Conservation (phyloP, 1,140 invertebrate species). For the Diabrotica virgifera region DNA sequence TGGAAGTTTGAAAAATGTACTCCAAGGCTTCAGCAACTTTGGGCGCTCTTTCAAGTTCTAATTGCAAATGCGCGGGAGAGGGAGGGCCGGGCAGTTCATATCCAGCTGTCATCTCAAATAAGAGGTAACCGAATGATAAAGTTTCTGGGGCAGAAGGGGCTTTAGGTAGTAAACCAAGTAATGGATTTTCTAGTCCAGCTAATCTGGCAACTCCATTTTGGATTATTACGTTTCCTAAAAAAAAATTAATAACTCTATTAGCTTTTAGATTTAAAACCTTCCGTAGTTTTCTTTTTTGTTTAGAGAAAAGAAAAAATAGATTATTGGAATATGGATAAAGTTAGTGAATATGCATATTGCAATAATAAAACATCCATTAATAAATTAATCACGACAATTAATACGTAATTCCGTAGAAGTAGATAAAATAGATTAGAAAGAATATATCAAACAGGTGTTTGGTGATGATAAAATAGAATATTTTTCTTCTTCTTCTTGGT, state of each 20-base stretch:
- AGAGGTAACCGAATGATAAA: conserved; percentile 76
- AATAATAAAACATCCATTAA: no score
- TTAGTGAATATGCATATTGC: no score
- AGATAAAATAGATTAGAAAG: no score
- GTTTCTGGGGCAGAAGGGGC: conserved; percentile 61
- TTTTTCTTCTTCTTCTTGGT: no score
- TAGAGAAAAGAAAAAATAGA: no score
- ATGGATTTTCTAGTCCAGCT: conserved; percentile 78
- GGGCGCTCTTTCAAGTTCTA: conserved; percentile 71
- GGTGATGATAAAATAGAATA: no score
- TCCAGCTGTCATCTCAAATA: conserved; percentile 89
- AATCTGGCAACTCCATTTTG: conserved; percentile 84
- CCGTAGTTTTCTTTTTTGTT: no score
- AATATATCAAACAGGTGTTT: no score
- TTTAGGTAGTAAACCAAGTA: conserved; percentile 75
- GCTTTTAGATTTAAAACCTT: no score
- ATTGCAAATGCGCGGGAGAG: conserved; percentile 63
- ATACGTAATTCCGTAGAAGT: no score
- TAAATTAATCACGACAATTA: no score
- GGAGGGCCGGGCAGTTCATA: conserved; percentile 74
- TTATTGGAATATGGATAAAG: no score
- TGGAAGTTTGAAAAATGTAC: conserved; percentile 70
- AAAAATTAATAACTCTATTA: background rate
- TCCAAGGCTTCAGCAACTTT: conserved; percentile 77
- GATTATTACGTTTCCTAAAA: conserved; percentile 71